Evolutionary conservation across 2,797 vertebrate species (phyloP).

Genomic region (Crenichthys baileyi): DNA sequence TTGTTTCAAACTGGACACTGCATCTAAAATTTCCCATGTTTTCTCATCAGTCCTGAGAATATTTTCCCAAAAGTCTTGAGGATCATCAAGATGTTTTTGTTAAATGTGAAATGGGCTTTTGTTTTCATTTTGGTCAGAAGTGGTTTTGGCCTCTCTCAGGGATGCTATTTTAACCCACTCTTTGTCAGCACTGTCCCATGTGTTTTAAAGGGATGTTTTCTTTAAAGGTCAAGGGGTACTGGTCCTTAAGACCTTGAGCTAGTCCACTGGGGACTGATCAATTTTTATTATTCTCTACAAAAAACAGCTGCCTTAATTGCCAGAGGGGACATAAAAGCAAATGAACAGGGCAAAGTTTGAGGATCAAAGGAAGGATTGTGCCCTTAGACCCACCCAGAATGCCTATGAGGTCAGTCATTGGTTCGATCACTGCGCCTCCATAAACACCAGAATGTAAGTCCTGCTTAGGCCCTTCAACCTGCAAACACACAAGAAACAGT

Average conservation of each 20-base stretch:
- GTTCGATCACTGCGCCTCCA: slow-evolving; percentile 90
- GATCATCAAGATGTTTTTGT: neutral
- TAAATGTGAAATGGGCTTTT: too few relatives aligned
- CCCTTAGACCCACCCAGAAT: slow-evolving; percentile 84
- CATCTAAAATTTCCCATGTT: neutral
- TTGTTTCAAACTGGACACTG: neutral
- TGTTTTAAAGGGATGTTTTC: neutral
- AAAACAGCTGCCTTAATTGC: neutral
- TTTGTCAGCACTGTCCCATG: neutral
- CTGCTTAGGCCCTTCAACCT: slow-evolving; percentile 88
- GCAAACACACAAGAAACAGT: slow-evolving; percentile 16
- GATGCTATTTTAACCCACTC: neutral
- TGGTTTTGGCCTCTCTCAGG: neutral
- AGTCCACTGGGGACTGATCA: neutral
- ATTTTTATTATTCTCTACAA: neutral
- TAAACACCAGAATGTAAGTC: slow-evolving; percentile 92
- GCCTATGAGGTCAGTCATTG: slow-evolving; percentile 89
- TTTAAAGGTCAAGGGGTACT: neutral
- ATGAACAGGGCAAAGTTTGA: neutral
- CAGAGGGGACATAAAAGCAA: neutral
- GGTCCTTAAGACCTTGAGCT: neutral
- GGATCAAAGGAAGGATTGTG: too few relatives aligned
- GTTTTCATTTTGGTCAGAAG: too few relatives aligned
- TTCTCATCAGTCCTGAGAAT: neutral
- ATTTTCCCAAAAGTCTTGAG: neutral